These are phyloP conservation scores for Dendrophyllia cribrosa DNA, from an alignment of 64 coral and sea anemone species.

Conservation along the genomic window DNA sequence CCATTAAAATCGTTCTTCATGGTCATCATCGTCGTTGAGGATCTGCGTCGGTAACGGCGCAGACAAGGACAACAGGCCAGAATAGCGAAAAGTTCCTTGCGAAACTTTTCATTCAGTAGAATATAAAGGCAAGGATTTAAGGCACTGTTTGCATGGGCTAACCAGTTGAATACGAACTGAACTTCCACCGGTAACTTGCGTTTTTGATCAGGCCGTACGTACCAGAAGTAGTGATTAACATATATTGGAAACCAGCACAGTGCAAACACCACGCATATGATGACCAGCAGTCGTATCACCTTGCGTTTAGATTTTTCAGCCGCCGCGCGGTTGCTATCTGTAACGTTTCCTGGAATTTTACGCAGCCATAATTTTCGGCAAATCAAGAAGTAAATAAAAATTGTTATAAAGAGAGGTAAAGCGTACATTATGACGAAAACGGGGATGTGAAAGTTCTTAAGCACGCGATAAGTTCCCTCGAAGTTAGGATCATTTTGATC, in stretches of 20 bases:
- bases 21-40: not conserved
- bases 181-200: not conserved
- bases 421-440: conserved; percentile 54
- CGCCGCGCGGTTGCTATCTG: conserved; percentile 24
- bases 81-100: not conserved
- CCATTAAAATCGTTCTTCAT: not conserved
- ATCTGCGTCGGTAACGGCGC: not conserved
- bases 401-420: conserved; percentile 21
- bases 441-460: conserved; percentile 44
- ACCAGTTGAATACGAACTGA: conserved; percentile 39
- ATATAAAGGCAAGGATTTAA: conserved; percentile 67
- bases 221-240: conserved; percentile 63
- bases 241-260: conserved; percentile 68
- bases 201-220: not conserved
- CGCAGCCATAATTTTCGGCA: conserved; percentile 70
- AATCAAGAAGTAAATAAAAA: conserved; percentile 32
- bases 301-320: conserved; percentile 48
- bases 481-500: not conserved
- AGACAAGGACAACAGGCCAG: not conserved
- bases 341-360: conserved; percentile 67
- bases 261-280: conserved; percentile 49
- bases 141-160: conserved; percentile 77
- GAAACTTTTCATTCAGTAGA: conserved; percentile 40
- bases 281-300: conserved; percentile 35
- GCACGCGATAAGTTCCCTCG: not conserved